Percentiles rank a stretch among this genome's conserved stretches.
These are phyloP conservation scores for Sternotherus odoratus DNA, from an alignment of 2,797 vertebrate genomes.

Conservation along the genomic window DNA sequence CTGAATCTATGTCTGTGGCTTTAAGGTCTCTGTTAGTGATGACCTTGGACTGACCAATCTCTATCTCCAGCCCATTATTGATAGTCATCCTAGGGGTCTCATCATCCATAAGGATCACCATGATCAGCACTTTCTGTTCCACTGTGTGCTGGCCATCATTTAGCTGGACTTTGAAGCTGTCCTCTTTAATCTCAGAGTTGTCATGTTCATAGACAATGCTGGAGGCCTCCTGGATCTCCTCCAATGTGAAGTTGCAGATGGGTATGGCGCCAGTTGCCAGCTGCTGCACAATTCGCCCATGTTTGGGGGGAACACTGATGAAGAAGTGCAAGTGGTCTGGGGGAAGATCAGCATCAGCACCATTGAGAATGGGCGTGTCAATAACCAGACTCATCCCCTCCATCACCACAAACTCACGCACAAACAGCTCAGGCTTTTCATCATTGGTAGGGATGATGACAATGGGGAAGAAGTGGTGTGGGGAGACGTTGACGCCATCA, in stretches of 20 bases:
- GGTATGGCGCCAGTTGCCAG: constrained; percentile 82
- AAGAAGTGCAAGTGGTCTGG: constrained; percentile 86
- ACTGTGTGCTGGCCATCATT: constrained; percentile 87
- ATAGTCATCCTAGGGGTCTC: constrained; percentile 89
- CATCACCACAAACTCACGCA: constrained; percentile 89
- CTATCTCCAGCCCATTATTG: constrained; percentile 88
- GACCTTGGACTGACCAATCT: constrained; percentile 87
- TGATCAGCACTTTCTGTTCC: constrained; percentile 85
- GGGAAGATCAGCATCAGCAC: constrained; percentile 87
- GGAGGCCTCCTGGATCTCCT: constrained; percentile 89
- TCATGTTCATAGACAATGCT: constrained; percentile 91
- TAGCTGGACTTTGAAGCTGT: constrained; percentile 88
- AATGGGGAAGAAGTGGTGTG: constrained; percentile 87
- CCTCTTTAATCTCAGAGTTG: constrained; percentile 90
- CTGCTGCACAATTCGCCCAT: constrained; percentile 88
- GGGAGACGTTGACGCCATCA: constrained; percentile 90
- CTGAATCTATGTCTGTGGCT: constrained; percentile 90
- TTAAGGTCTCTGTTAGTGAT: constrained; percentile 87
- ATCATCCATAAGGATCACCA: constrained; percentile 89
- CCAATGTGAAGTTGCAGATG: constrained; percentile 83
- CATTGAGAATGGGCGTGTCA: constrained; percentile 87
- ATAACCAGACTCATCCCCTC: constrained; percentile 92
- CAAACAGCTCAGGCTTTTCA: constrained; percentile 89
- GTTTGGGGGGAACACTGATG: constrained; percentile 85
- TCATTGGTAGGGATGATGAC: constrained; percentile 90